A percentile compares a stretch with the other conserved stretches of the same genome.
Evolutionary conservation across 2,113 vertebrate genomes (phyloP).

Genomic region (Picathartes gymnocephalus): DNA sequence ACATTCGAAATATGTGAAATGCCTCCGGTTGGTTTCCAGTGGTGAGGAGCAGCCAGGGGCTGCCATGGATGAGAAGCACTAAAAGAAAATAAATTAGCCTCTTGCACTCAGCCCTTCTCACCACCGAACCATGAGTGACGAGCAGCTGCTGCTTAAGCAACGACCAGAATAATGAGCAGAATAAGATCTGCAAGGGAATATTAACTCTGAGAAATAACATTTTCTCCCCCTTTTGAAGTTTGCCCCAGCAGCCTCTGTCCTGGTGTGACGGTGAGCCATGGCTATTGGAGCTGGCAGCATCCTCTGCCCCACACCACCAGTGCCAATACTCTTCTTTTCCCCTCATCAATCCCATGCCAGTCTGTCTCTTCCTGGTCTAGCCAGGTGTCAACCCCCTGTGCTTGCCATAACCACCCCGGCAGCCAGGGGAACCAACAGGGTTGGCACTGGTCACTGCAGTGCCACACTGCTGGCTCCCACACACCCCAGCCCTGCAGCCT

Average conservation of each 20-base stretch:
- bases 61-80: slow-evolving; percentile 47
- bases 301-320: not conserved
- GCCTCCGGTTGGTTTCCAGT: slow-evolving; percentile 44
- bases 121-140: not conserved
- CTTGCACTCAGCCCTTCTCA: slow-evolving; percentile 53
- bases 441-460: accelerated
- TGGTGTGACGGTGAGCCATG: accelerated
- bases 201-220: not conserved
- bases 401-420: not conserved
- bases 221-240: slow-evolving; percentile 1
- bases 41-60: slow-evolving; percentile 53
- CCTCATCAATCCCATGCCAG: accelerated
- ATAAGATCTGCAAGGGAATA: not conserved
- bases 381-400: not conserved
- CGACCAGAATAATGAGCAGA: slow-evolving; percentile 54
- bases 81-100: slow-evolving; percentile 62
- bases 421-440: not conserved
- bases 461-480: not conserved
- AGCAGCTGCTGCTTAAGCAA: slow-evolving; percentile 47
- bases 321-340: not conserved
- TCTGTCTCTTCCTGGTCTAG: not conserved
- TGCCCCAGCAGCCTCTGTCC: not conserved
- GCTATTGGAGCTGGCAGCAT: accelerated
- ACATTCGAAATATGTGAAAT: slow-evolving; percentile 49
- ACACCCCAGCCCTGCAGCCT: not conserved